A percentile compares a stretch with the other conserved stretches of the same genome.
phyloP scores from a whole-genome alignment of 53 echinoderm and acorn worm species.

The Glandiceps talaboti region DNA sequence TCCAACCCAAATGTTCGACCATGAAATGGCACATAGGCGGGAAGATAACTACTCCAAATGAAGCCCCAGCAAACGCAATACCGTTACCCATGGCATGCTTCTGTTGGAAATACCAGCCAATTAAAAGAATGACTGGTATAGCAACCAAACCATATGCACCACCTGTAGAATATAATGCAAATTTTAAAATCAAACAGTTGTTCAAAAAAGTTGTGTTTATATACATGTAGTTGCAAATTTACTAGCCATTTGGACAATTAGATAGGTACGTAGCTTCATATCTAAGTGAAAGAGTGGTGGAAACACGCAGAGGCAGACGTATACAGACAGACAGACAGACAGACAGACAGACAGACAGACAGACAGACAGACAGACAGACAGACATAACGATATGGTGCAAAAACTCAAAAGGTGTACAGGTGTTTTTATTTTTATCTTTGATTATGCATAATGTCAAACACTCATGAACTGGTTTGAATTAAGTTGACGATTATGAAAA shows the following conservation, averaged over 20 bases:
- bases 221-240: too few relatives aligned
- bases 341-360: not conserved
- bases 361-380: not conserved
- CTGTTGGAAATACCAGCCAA: not conserved
- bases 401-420: too few relatives aligned
- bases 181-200: too few relatives aligned
- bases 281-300: not conserved
- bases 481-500: too few relatives aligned
- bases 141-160: not conserved
- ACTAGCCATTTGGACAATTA: too few relatives aligned
- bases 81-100: not conserved
- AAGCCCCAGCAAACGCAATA: not conserved
- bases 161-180: too few relatives aligned
- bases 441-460: too few relatives aligned
- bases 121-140: not conserved
- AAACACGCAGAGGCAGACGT: not conserved
- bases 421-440: too few relatives aligned
- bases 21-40: not conserved
- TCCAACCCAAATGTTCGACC: not conserved
- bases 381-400: too few relatives aligned
- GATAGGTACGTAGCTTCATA: too few relatives aligned
- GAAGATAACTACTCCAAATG: not conserved
- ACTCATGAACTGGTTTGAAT: too few relatives aligned
- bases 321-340: not conserved
- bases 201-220: too few relatives aligned